phyloP scores from a whole-genome alignment of 2,888 invertebrate species.

The Notodonta dromedarius region DNA sequence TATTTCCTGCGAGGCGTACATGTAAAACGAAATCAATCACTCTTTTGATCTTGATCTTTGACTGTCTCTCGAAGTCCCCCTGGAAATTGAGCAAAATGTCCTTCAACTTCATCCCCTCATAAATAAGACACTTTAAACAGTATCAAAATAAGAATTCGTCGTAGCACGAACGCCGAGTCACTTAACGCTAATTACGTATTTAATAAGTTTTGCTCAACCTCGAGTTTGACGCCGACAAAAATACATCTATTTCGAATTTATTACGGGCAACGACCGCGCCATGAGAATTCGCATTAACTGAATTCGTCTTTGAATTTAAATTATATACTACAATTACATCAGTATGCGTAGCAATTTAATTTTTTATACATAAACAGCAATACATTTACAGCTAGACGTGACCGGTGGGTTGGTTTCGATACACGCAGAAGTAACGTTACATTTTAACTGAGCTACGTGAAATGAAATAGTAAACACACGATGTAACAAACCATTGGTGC shows the following conservation, averaged over 20 bases:
- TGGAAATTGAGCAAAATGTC: no score
- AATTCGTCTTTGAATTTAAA: conserved; percentile 9
- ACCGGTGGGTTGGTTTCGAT: conserved; percentile 27
- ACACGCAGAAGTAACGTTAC: conserved; percentile 46
- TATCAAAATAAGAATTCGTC: conserved; percentile 6
- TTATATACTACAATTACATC: conserved; percentile 19
- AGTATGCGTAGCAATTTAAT: conserved; percentile 22
- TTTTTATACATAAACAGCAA: conserved; percentile 31
- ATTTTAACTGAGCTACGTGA: conserved; percentile 46
- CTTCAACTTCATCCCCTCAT: no score
- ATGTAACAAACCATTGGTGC: conserved; percentile 25
- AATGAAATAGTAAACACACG: conserved; percentile 51
- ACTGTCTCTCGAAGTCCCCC: no score
- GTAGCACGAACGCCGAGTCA: conserved; percentile 15
- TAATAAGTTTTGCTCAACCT: conserved; percentile 26
- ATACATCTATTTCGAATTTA: conserved; percentile 24
- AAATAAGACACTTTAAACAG: not conserved
- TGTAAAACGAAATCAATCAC: no score
- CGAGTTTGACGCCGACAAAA: conserved; percentile 18
- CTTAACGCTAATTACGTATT: conserved; percentile 29
- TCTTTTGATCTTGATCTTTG: no score
- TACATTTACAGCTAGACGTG: conserved; percentile 44
- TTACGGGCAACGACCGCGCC: conserved; percentile 31
- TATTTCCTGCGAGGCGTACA: no score
- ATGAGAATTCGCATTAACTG: conserved; percentile 29